Evolutionary conservation across 2,797 vertebrate species (phyloP), one percentile per base, ranked within the genome.

Genomic region (Chelidonichthys spinosus): DNA sequence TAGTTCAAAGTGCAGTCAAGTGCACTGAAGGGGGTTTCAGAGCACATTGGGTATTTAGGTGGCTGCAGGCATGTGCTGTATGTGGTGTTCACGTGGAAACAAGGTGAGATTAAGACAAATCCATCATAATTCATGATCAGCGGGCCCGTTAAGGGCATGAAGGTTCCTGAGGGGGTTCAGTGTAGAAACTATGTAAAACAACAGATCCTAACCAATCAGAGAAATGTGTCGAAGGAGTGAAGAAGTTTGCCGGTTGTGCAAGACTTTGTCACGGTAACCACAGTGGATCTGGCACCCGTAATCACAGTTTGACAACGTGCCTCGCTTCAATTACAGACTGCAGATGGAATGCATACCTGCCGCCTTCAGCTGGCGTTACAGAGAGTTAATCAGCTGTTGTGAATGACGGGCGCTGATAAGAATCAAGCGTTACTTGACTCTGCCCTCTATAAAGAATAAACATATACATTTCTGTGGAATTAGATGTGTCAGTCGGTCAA

Each of bases 311-410:
- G 67, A 81, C 37, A 72, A 13, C 4, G 32, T 4, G 3, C n/a
- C 6, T 69, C 78, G 61, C 13, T 77, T 40, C 78, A 81, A 81
- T 83, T 69, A 74, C 71, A 85, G 78, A 32, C 37, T 62, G 66
- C 68, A 74, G 64, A 80, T 43, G 52, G 59, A 68, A 50, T 15
- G 49, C 58, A 76, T 68, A 70, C 63, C 54, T 81, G 81, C 60
- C 50, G 52, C 74, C 53, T 78, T 75, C 69, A 81, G 74, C 62
- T 53, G 58, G n/a, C 54, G 69, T 15, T 75, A 46, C 49, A 52
- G 36, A 40, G 25, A 39, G n/a, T 74, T 80, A 69, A 74, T 78
- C 56, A 79, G 54, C 59, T 79, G 60, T 43, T 82, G 47, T 43
- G 44, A 40, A 50, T 76, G 75, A 81, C 60, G 60, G 42, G 81